phyloP scores from a whole-genome alignment of 2,888 invertebrate species.

The Bibio marci region DNA sequence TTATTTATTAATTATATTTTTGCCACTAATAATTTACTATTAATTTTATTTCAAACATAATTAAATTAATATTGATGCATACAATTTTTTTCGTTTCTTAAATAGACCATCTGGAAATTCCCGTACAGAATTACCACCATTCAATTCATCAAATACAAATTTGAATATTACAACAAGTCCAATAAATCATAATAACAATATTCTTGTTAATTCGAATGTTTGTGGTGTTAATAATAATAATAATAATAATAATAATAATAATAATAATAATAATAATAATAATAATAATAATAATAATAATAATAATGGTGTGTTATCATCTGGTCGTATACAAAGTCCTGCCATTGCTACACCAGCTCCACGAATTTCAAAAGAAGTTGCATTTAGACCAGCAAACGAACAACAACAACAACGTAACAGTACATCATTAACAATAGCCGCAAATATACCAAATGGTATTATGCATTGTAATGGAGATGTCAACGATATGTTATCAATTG shows the following conservation, averaged over 20 bases:
- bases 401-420: slow-evolving; percentile 1
- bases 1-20: too few relatives aligned
- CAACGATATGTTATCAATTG: slow-evolving; percentile 1
- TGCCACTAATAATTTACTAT: too few relatives aligned
- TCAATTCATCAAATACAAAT: slow-evolving; percentile 13
- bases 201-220: slow-evolving; percentile 8
- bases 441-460: neutral
- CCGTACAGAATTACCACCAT: slow-evolving; percentile 25
- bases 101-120: slow-evolving; percentile 35
- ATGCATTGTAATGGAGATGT: neutral
- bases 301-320: slow-evolving; percentile 12
- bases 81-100: slow-evolving; percentile 7
- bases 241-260: slow-evolving; percentile 2
- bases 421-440: too few relatives aligned
- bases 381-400: slow-evolving; percentile 16
- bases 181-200: slow-evolving; percentile 1
- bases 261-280: slow-evolving; percentile 2
- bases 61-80: too few relatives aligned
- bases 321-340: slow-evolving; percentile 22
- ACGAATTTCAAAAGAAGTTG: slow-evolving; percentile 26
- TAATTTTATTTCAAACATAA: too few relatives aligned
- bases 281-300: slow-evolving; percentile 1
- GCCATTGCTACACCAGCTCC: slow-evolving; percentile 26
- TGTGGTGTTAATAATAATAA: too few relatives aligned
- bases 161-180: neutral